Base-by-base conservation (phyloP, 2,888 invertebrate genomes). In the Cheilosia soror region DNA sequence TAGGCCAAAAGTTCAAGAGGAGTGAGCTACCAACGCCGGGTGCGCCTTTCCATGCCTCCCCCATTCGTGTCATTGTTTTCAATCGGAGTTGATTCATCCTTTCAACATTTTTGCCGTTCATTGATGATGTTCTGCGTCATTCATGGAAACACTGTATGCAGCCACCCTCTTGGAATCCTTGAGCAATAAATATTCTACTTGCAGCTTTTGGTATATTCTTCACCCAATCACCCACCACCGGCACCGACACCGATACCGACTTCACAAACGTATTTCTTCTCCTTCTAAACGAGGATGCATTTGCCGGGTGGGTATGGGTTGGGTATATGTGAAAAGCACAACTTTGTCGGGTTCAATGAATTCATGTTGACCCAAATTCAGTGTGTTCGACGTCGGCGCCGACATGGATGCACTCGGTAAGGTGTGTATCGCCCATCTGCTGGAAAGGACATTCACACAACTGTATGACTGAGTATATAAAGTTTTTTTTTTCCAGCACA, bases 1-100 rank as follows among this genome's bases (percentile, higher is more conserved):
- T 79, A 60, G 80, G 84, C 5, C 79, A 84, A 71, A 79, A 84
- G 84, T 79, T 84, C 84, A 84, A 80, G 75, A 75, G 75, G 60
- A 79, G 44, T 51, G 42, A 27, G 47, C 6, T 33, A 31, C 4
- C 31, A 55, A 13, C 60, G 57, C 53, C 47, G 37, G 3, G 53
- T 71, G 58, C 71, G 42, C 71, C 60, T 55, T 65, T 71, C 58
- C 71, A 13, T 40, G 29, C 7, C 11, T 29, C 44, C 58, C 73
- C 58, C 78, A 83, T 79, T 81, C 69, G 65, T 63, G 42, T 40
- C 73, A 84, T 75, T 75, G 75, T 75, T 71, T 60, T 13, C 33
- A 71, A 71, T 66, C 51, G 51, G 3, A 66, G 68, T 63, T 71
- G 49, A 53, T 47, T 37, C 72, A 47, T 65, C 20, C 37, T 44